Percentiles rank a stretch among this genome's conserved stretches.
Evolutionary conservation across 2,797 vertebrate species (phyloP).

Genomic region (Pogonophryne albipinna): DNA sequence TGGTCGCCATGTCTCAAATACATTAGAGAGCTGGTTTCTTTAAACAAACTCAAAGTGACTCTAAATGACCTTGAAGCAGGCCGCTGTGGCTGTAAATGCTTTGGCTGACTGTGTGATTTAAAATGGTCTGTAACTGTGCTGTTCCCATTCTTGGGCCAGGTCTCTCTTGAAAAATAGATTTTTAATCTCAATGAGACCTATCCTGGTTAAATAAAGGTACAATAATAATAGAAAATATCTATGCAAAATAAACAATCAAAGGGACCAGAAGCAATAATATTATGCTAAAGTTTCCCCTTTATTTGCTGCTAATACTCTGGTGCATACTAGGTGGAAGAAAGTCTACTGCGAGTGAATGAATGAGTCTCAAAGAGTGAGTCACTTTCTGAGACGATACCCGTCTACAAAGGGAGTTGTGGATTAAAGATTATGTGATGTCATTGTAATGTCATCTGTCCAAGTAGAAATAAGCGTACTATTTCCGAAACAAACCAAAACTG

Average conservation of each 20-base stretch:
- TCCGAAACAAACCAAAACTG: background rate
- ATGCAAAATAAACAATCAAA: conserved; percentile 4
- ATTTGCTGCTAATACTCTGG: background rate
- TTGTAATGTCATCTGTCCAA: background rate
- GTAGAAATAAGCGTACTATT: background rate
- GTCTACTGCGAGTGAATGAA: background rate
- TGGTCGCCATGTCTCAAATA: background rate
- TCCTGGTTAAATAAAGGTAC: too few relatives aligned
- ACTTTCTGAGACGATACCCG: background rate
- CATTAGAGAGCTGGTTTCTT: too few relatives aligned
- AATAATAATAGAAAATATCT: background rate
- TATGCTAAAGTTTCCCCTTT: background rate
- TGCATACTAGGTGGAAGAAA: conserved; percentile 41
- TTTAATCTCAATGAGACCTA: too few relatives aligned
- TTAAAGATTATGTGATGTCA: background rate
- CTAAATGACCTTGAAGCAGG: too few relatives aligned
- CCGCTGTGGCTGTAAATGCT: too few relatives aligned
- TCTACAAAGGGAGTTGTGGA: background rate
- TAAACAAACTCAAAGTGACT: too few relatives aligned
- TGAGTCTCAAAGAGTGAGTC: background rate
- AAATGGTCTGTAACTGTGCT: too few relatives aligned
- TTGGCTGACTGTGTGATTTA: too few relatives aligned
- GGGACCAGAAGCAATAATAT: background rate
- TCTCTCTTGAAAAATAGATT: too few relatives aligned
- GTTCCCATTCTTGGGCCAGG: too few relatives aligned